A percentile compares a stretch with the other conserved stretches of the same genome.
Conservation (phyloP, 2,888 invertebrate genomes). For the Heliothis peltigera region DNA sequence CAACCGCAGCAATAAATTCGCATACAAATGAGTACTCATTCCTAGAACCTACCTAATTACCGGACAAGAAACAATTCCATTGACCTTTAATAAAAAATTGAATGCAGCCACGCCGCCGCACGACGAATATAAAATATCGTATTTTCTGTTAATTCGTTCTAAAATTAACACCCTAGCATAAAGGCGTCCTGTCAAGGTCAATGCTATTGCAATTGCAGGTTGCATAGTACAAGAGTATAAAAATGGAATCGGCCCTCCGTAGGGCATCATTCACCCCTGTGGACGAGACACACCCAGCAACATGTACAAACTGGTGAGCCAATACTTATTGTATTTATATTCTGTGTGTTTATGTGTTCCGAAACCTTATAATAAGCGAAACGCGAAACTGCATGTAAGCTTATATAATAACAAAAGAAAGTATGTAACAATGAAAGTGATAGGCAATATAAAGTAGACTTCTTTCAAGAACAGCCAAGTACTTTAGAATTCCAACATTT, state of each 20-base stretch:
- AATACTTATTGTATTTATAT: slow-evolving; percentile 14
- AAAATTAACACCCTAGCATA: slow-evolving; percentile 52
- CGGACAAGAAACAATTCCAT: slow-evolving; percentile 6
- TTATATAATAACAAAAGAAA: too few relatives aligned
- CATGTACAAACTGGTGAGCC: slow-evolving; percentile 77
- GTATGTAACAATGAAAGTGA: too few relatives aligned
- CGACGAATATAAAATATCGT: slow-evolving; percentile 1
- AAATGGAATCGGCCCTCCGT: slow-evolving; percentile 63
- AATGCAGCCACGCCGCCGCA: neutral
- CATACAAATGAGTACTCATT: slow-evolving; percentile 8
- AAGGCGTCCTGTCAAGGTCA: slow-evolving; percentile 67
- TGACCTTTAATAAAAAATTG: slow-evolving; percentile 33
- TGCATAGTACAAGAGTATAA: slow-evolving; percentile 65
- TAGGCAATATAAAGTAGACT: too few relatives aligned
- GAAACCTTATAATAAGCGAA: neutral
- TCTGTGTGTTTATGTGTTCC: neutral
- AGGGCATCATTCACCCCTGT: slow-evolving; percentile 73
- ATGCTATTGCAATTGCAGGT: slow-evolving; percentile 61
- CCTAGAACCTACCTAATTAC: slow-evolving; percentile 14
- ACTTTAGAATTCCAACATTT: too few relatives aligned
- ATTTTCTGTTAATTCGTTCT: slow-evolving; percentile 22
- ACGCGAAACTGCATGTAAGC: too few relatives aligned
- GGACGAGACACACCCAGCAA: slow-evolving; percentile 63
- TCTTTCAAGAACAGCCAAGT: too few relatives aligned
- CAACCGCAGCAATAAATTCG: slow-evolving; percentile 13